A percentile compares a stretch with the other conserved stretches of the same genome.
These are phyloP conservation scores for Diplazon laetatorius DNA, from an alignment of 2,888 invertebrate genomes.

Conservation along the genomic window DNA sequence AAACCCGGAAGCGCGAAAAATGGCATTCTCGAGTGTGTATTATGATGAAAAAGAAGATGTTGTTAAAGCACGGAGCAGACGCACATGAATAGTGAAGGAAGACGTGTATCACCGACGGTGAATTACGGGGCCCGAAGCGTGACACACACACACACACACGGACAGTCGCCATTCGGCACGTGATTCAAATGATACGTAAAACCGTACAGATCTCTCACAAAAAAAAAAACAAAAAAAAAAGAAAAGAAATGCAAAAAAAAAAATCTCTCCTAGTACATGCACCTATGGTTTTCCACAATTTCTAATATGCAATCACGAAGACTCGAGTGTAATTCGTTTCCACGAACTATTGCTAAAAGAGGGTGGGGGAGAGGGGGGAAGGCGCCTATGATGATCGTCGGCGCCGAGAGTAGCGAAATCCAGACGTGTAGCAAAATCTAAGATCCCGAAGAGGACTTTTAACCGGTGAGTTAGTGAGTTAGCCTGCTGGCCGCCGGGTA, in stretches of 20 bases:
- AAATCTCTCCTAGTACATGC: no score
- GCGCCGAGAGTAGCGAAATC: slow-evolving; percentile 34
- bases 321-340: slow-evolving; percentile 59
- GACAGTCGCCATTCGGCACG: slow-evolving; percentile 57
- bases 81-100: no score
- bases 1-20: neutral
- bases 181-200: slow-evolving; percentile 60
- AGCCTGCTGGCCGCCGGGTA: slow-evolving; percentile 66
- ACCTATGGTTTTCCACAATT: slow-evolving; percentile 62
- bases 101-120: no score
- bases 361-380: no score
- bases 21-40: slow-evolving; percentile 18
- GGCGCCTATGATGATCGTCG: slow-evolving; percentile 39
- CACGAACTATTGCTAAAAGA: slow-evolving; percentile 62
- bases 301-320: slow-evolving; percentile 65
- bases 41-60: no score
- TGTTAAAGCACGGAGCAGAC: no score
- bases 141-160: slow-evolving; percentile 47
- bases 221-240: no score
- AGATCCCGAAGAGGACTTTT: no score
- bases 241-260: no score
- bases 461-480: no score
- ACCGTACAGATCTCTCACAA: no score
- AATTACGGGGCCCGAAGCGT: slow-evolving; percentile 48
- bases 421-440: slow-evolving; percentile 30